Conservation (phyloP, 2,113 vertebrate genomes). For the Dolichotis patagonum region DNA sequence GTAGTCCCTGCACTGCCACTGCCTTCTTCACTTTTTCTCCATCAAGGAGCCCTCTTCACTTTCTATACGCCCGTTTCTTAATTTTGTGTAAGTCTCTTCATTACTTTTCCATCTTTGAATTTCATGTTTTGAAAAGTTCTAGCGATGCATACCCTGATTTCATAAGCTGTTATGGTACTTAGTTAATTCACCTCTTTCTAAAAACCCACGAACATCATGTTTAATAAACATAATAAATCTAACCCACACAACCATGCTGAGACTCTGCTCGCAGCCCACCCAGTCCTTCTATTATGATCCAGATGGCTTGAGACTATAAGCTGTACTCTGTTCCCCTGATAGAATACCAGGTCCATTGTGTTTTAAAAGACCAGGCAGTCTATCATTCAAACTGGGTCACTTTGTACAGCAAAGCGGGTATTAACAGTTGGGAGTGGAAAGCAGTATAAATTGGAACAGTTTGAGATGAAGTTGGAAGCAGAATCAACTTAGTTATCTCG, state of each 20-base stretch:
- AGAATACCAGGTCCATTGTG: not conserved
- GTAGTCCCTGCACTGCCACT: too few species aligned
- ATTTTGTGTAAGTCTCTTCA: not conserved
- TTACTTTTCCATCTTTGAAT: not conserved
- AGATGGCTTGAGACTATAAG: not conserved
- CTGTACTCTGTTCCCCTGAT: not conserved
- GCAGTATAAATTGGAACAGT: not conserved
- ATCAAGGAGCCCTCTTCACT: not conserved
- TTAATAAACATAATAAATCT: not conserved
- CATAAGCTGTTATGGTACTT: not conserved
- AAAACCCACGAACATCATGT: not conserved
- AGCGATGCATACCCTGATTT: not conserved
- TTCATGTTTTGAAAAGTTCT: slow-evolving; percentile 51
- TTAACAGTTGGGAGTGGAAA: not conserved
- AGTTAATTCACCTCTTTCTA: slow-evolving; percentile 8
- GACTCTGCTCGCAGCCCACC: not conserved
- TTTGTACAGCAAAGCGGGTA: not conserved
- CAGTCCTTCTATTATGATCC: not conserved
- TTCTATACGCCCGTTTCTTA: not conserved
- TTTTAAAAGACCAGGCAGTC: not conserved
- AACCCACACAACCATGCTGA: not conserved
- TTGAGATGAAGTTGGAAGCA: not conserved
- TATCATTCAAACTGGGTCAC: not conserved
- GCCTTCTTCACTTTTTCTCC: not conserved
- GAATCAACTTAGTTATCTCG: not conserved